Conservation (phyloP, 2,888 invertebrate species). For the Junonia oenone region DNA sequence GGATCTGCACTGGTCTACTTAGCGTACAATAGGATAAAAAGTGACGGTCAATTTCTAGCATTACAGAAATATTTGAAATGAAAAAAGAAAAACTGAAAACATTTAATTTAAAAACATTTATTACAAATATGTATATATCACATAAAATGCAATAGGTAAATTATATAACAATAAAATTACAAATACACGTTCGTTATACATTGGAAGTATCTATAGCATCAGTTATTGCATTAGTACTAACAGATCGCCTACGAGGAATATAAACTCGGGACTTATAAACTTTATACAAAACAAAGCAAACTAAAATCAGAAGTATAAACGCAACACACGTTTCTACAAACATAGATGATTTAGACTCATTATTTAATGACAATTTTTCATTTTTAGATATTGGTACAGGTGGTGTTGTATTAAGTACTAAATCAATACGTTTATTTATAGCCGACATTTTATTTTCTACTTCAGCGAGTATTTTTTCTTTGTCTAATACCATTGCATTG, state of each 20-base stretch:
- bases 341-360: constrained; percentile 13
- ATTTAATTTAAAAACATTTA: background rate
- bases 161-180: background rate
- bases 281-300: constrained; percentile 39
- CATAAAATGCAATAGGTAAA: background rate
- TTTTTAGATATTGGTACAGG: background rate
- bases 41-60: no score
- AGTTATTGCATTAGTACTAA: constrained; percentile 42
- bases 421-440: constrained; percentile 19
- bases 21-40: no score
- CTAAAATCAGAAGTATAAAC: constrained; percentile 41
- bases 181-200: constrained; percentile 30
- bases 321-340: constrained; percentile 40
- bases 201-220: constrained; percentile 42
- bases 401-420: background rate
- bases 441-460: constrained; percentile 31
- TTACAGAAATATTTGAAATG: no score
- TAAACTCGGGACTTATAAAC: constrained; percentile 40
- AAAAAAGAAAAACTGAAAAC: background rate
- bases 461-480: constrained; percentile 32
- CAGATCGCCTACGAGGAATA: constrained; percentile 34
- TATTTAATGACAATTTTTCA: background rate
- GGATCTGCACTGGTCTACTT: no score
- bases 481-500: constrained; percentile 32
- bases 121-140: background rate